Evolutionary conservation across 2,888 invertebrate species (phyloP).

Genomic region (Acleris emargana): DNA sequence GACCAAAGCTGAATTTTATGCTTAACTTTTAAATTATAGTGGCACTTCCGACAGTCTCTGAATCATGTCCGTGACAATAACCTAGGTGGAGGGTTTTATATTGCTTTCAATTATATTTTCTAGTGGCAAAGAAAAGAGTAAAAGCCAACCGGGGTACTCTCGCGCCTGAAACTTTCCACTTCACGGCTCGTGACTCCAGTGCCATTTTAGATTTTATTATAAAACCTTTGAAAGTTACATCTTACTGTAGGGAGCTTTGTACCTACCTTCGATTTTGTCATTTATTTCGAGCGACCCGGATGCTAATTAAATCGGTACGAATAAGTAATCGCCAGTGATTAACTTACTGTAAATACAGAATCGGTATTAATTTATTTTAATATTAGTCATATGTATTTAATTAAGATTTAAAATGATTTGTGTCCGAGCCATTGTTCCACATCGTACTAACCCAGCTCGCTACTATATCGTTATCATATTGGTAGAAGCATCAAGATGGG

Average conservation of each 20-base stretch:
- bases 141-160: conserved; percentile 49
- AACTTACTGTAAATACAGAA: too few species aligned
- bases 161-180: conserved; percentile 60
- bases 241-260: conserved; percentile 38
- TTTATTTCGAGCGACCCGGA: background rate
- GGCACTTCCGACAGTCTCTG: conserved; percentile 17
- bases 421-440: too few species aligned
- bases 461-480: too few species aligned
- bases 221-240: conserved; percentile 50
- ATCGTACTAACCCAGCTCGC: too few species aligned
- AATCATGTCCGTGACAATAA: conserved; percentile 33
- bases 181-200: conserved; percentile 58
- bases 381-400: too few species aligned
- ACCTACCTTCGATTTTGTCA: background rate
- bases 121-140: conserved; percentile 37
- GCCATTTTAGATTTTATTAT: conserved; percentile 66
- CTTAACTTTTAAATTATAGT: conserved; percentile 18
- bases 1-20: conserved; percentile 1
- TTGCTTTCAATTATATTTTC: conserved; percentile 35
- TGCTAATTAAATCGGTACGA: too few species aligned
- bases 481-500: too few species aligned
- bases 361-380: too few species aligned
- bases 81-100: conserved; percentile 27
- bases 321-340: too few species aligned
- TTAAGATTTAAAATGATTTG: too few species aligned